Conservation (phyloP, 2,888 invertebrate species). For the Arrhopalites spinosus region DNA sequence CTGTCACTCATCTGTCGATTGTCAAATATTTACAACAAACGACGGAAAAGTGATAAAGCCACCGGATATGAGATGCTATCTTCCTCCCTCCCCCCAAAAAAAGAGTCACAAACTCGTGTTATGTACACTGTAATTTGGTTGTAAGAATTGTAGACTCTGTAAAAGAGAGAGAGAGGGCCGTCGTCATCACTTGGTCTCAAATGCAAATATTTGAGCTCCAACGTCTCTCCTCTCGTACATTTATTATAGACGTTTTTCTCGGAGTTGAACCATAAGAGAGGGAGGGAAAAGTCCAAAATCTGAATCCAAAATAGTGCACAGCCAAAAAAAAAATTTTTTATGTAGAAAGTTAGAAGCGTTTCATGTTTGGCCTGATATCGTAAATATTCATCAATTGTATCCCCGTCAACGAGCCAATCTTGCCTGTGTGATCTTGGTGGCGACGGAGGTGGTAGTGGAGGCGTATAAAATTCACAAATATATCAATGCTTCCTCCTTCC, state of each 20-base stretch:
- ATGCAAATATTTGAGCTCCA: conserved; percentile 16
- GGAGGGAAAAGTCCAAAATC: neutral
- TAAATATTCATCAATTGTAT: neutral
- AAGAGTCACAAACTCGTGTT: neutral
- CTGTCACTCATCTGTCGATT: conserved; percentile 22
- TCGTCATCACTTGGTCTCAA: neutral
- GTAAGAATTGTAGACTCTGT: neutral
- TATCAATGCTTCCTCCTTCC: neutral
- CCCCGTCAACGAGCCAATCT: neutral
- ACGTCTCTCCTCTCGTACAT: conserved; percentile 3
- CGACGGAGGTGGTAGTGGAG: neutral
- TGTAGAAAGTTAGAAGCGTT: too few relatives aligned
- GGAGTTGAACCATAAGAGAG: too few relatives aligned
- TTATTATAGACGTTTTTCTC: neutral
- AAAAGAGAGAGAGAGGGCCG: neutral
- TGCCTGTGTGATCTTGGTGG: neutral
- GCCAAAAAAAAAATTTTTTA: neutral
- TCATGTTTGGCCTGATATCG: neutral
- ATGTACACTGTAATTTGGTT: neutral
- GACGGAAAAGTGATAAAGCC: conserved; percentile 23
- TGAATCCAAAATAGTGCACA: neutral
- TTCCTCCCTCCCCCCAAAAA: conserved; percentile 5
- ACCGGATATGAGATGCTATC: conserved; percentile 26
- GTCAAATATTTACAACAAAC: conserved; percentile 18
- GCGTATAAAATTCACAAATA: neutral